A percentile compares a stretch with the other conserved stretches of the same genome.
These are phyloP conservation scores for Drosophila nr. medialis DNA, from an alignment of 2,888 invertebrate genomes.

Conservation along the genomic window DNA sequence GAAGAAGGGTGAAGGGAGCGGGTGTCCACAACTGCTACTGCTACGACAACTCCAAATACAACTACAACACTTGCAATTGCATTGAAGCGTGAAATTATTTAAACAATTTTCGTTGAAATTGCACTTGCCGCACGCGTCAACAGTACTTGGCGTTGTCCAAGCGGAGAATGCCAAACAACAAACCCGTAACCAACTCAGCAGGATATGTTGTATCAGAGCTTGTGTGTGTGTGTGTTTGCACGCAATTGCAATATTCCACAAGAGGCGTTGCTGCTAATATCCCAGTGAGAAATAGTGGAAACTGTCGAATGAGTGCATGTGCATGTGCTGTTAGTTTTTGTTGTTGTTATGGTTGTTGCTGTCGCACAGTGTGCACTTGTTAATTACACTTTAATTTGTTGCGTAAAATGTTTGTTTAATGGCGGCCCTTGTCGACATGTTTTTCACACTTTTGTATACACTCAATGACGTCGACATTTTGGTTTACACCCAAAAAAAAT, in stretches of 20 bases:
- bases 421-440: conserved; percentile 70
- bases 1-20: not conserved
- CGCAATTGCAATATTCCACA: conserved; percentile 15
- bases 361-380: conserved; percentile 75
- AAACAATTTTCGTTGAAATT: conserved; percentile 79
- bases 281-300: conserved; percentile 15
- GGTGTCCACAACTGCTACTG: not conserved
- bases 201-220: conserved; percentile 37
- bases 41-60: not conserved
- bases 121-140: conserved; percentile 79
- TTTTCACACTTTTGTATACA: conserved; percentile 78
- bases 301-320: conserved; percentile 20
- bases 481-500: conserved; percentile 29
- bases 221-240: conserved; percentile 21
- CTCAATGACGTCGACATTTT: conserved; percentile 47
- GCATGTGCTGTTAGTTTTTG: conserved; percentile 18
- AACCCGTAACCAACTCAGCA: conserved; percentile 52
- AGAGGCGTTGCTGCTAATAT: conserved; percentile 70
- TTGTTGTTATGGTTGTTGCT: conserved; percentile 20
- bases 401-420: conserved; percentile 82
- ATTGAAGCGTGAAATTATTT: conserved; percentile 79
- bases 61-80: conserved; percentile 67
- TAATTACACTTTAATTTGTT: conserved; percentile 80
- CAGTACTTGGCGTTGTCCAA: conserved; percentile 73
- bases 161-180: conserved; percentile 54